These are phyloP conservation scores for Spodoptera litura DNA, from an alignment of 1,140 invertebrate genomes.

Conservation along the genomic window DNA sequence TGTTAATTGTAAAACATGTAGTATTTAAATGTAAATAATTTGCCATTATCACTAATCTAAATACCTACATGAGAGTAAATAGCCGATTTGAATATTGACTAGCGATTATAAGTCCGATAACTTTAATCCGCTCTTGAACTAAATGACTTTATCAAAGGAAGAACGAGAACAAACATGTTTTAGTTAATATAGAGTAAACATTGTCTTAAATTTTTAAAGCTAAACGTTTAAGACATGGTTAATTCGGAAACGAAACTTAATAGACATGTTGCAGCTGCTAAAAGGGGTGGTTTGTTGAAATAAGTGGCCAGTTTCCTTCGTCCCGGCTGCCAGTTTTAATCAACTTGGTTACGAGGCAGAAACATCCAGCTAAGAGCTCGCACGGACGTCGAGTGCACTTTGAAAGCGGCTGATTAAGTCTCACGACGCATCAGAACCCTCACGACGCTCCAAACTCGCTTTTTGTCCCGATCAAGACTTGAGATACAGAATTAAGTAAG, in stretches of 20 bases:
- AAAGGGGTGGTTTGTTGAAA: constrained; percentile 61
- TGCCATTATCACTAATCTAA: not conserved
- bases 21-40: not conserved
- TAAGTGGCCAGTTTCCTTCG: constrained; percentile 59
- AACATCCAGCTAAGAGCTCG: constrained; percentile 56
- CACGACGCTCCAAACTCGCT: constrained; percentile 37
- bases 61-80: not conserved
- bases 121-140: not conserved
- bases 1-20: not conserved
- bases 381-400: constrained; percentile 59
- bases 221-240: constrained; percentile 8
- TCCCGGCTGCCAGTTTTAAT: constrained; percentile 61
- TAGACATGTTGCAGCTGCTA: constrained; percentile 48
- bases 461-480: constrained; percentile 44
- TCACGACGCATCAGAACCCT: constrained; percentile 31
- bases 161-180: too few relatives aligned
- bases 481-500: constrained; percentile 24
- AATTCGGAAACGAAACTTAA: constrained; percentile 41
- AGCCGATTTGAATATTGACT: not conserved
- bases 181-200: constrained; percentile 4
- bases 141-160: too few relatives aligned
- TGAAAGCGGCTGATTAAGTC: constrained; percentile 63
- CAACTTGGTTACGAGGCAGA: constrained; percentile 59
- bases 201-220: not conserved
- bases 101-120: not conserved